Evolutionary conservation across 2,888 invertebrate species (phyloP).

Genomic region (Hemistola chrysoprasaria): DNA sequence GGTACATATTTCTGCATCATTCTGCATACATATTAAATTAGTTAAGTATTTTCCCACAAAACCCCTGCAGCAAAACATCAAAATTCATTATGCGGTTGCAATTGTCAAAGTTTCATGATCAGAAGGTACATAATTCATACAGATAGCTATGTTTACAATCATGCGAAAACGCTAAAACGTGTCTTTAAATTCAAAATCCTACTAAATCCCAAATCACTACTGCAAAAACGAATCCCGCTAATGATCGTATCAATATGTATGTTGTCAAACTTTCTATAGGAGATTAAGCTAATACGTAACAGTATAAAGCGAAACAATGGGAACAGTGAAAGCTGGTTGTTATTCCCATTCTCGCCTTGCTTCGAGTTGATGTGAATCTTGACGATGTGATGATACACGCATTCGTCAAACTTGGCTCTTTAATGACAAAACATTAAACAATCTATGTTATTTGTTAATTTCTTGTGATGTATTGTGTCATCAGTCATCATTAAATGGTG

Average conservation of each 20-base stretch:
- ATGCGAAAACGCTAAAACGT: slow-evolving; percentile 3
- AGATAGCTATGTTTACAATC: neutral
- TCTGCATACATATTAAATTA: too few relatives aligned
- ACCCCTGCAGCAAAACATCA: too few relatives aligned
- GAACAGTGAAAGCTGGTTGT: slow-evolving; percentile 51
- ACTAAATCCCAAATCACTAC: neutral
- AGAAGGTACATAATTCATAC: too few relatives aligned
- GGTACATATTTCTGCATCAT: too few relatives aligned
- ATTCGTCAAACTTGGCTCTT: slow-evolving; percentile 23
- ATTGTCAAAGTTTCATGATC: too few relatives aligned
- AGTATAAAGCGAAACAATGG: slow-evolving; percentile 59
- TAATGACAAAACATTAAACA: slow-evolving; percentile 13
- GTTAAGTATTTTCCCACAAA: too few relatives aligned
- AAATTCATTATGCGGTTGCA: too few relatives aligned
- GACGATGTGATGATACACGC: slow-evolving; percentile 17
- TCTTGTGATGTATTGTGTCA: slow-evolving; percentile 5
- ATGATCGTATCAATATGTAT: slow-evolving; percentile 16
- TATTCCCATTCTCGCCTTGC: slow-evolving; percentile 43
- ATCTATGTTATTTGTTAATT: slow-evolving; percentile 7
- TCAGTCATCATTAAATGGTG: neutral
- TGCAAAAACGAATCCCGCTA: slow-evolving; percentile 1
- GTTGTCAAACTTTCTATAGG: slow-evolving; percentile 63
- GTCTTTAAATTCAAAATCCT: slow-evolving; percentile 4
- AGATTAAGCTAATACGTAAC: slow-evolving; percentile 56
- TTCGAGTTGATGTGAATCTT: slow-evolving; percentile 10